phyloP scores from a whole-genome alignment of 2,797 vertebrate genomes.

The Phylloscopus collybita region DNA sequence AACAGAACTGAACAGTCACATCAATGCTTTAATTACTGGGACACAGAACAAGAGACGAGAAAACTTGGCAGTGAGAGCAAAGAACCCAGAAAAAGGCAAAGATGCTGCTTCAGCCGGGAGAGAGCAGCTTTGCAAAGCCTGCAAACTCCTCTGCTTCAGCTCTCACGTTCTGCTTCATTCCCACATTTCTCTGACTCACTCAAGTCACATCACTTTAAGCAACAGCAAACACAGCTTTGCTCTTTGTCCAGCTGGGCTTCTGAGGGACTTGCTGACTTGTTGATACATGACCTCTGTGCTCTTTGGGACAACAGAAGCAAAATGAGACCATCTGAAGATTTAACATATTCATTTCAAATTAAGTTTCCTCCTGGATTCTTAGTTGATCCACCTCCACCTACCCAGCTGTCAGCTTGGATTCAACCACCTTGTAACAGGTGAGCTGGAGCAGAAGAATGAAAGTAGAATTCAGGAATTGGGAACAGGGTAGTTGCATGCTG shows the following conservation, averaged over 20 bases:
- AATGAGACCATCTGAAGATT: neutral
- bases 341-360: neutral
- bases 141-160: neutral
- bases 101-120: neutral
- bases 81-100: neutral
- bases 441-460: neutral
- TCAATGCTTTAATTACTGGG: neutral
- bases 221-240: neutral
- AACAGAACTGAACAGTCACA: neutral
- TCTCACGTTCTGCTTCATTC: neutral
- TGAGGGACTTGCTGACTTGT: neutral
- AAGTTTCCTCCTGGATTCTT: neutral
- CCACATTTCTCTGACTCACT: constrained; percentile 3
- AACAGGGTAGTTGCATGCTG: neutral
- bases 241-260: neutral
- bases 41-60: neutral
- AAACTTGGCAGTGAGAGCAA: neutral
- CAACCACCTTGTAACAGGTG: neutral
- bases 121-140: neutral
- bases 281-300: neutral
- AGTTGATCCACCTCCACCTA: neutral
- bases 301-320: neutral
- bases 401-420: neutral
- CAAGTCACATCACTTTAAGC: neutral
- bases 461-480: neutral